These are phyloP conservation scores for Pandemis cinnamomeana DNA, from an alignment of 2,888 invertebrate genomes.

Conservation along the genomic window DNA sequence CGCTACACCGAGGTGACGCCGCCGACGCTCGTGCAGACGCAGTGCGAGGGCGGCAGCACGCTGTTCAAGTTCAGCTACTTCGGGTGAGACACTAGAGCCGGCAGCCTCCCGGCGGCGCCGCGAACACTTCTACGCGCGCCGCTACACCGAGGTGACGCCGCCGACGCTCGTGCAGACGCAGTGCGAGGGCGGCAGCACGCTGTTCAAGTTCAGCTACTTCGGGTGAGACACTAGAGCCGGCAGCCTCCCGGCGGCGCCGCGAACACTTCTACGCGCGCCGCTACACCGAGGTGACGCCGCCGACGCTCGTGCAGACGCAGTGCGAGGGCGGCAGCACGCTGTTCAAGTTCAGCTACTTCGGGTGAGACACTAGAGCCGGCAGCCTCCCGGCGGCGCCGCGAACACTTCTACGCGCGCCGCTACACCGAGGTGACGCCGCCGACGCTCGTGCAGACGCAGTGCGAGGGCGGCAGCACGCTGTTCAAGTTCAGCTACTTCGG, in stretches of 20 bases:
- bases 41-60: slow-evolving; percentile 99
- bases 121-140: slow-evolving; percentile 91
- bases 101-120: slow-evolving; percentile 64
- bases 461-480: slow-evolving; percentile 99
- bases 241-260: slow-evolving; percentile 64
- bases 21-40: slow-evolving; percentile 99
- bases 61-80: slow-evolving; percentile 95
- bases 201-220: slow-evolving; percentile 94
- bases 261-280: slow-evolving; percentile 92
- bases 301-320: slow-evolving; percentile 99
- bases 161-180: slow-evolving; percentile 99
- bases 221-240: slow-evolving; percentile 79
- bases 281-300: slow-evolving; percentile 97
- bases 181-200: slow-evolving; percentile 99
- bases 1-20: slow-evolving; percentile 97
- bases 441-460: slow-evolving; percentile 98
- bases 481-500: slow-evolving; percentile 94
- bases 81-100: slow-evolving; percentile 79
- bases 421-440: slow-evolving; percentile 98
- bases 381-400: slow-evolving; percentile 70
- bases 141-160: slow-evolving; percentile 97
- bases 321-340: slow-evolving; percentile 99
- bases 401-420: slow-evolving; percentile 92
- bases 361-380: slow-evolving; percentile 73
- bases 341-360: slow-evolving; percentile 93